These are phyloP conservation scores for Junonia oenone DNA, from an alignment of 2,888 invertebrate species.

Conservation along the genomic window DNA sequence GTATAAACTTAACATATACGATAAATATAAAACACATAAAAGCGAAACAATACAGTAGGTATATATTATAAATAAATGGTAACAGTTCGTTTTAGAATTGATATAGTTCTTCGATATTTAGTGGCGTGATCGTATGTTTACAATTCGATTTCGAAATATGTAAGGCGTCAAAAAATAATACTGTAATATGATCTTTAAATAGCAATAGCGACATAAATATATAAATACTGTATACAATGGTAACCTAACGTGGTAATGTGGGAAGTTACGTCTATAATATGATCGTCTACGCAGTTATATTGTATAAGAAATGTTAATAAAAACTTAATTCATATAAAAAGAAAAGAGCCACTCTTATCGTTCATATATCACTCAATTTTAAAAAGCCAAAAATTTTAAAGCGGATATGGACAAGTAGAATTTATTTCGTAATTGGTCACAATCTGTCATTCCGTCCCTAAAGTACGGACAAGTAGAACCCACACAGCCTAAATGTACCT, in stretches of 20 bases:
- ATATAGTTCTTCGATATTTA: not conserved
- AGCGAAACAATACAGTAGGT: conserved; percentile 13
- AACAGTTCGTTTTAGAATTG: conserved; percentile 3
- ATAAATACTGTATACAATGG: conserved; percentile 39
- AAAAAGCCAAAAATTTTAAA: conserved; percentile 33
- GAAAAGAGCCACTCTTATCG: conserved; percentile 8
- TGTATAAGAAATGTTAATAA: not conserved
- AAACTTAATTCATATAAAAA: conserved; percentile 6
- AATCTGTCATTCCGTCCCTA: conserved; percentile 39
- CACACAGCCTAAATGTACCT: conserved; percentile 64
- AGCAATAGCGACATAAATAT: conserved; percentile 29
- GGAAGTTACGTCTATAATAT: conserved; percentile 4
- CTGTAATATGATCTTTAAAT: conserved; percentile 44
- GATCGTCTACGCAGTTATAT: not conserved
- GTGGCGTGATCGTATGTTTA: not conserved
- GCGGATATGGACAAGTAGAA: conserved; percentile 40
- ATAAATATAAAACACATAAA: not conserved
- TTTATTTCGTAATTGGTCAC: conserved; percentile 39
- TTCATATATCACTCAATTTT: conserved; percentile 9
- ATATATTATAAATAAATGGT: conserved; percentile 4
- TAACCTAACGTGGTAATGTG: conserved; percentile 34
- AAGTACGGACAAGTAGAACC: conserved; percentile 43
- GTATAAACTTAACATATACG: not conserved
- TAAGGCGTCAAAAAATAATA: conserved; percentile 46
- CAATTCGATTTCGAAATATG: not conserved